These are phyloP conservation scores for Sarcophaga variegata DNA, from an alignment of 2,888 invertebrate genomes.

Conservation along the genomic window DNA sequence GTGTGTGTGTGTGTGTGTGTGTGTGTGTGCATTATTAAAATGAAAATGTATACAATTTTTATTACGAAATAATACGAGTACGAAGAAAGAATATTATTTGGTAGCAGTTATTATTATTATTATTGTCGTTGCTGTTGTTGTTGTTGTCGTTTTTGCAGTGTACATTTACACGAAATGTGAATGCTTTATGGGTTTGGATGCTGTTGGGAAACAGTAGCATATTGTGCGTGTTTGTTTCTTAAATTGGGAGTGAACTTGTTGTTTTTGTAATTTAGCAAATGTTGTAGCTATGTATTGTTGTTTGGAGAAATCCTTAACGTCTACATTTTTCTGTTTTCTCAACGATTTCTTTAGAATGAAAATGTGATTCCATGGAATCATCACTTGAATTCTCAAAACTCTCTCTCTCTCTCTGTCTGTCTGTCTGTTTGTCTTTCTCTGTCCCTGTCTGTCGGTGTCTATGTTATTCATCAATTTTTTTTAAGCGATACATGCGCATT, in stretches of 20 bases:
- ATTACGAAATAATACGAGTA: neutral
- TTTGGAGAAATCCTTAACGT: conserved; percentile 4
- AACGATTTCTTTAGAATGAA: conserved; percentile 29
- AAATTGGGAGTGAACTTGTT: conserved; percentile 63
- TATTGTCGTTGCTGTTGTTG: neutral
- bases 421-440: neutral
- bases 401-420: conserved; percentile 20
- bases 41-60: conserved; percentile 25
- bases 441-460: neutral
- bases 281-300: conserved; percentile 9
- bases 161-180: neutral
- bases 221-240: conserved; percentile 67
- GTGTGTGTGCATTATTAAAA: neutral
- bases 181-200: conserved; percentile 42
- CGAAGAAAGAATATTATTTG: conserved; percentile 6
- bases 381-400: neutral
- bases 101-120: conserved; percentile 40
- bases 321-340: neutral
- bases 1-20: conserved; percentile 14
- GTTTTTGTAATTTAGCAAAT: conserved; percentile 27
- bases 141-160: neutral
- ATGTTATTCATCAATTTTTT: neutral
- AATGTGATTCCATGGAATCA: conserved; percentile 14
- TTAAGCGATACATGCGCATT: conserved; percentile 61
- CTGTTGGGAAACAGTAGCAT: conserved; percentile 66